Evolutionary conservation across 2,888 invertebrate genomes (phyloP), one percentile per base, ranked within the genome.

Genomic region (Brenthis daphne): DNA sequence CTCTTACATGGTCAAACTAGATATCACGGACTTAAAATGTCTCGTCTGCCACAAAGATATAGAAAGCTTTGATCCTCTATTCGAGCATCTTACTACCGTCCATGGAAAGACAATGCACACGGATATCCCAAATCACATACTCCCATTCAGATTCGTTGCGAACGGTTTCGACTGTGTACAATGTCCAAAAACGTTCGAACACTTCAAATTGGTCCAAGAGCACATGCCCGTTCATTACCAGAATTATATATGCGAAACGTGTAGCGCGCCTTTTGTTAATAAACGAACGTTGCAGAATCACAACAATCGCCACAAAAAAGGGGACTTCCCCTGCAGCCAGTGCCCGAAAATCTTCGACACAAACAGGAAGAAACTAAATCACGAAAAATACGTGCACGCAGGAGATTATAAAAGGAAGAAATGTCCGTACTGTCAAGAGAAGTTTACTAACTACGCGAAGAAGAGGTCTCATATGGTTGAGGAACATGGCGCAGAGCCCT

Each of bases 301-400:
- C 71, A 77, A 63, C 20, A 75, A 73, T 4, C 76, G 77, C 5
- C 86, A 86, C 24, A 77, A 75, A 16, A 80, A 74, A 8, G 85
- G 83, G 0, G 67, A 64, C 0, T 80, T 75, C 63, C 71, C 73
- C 1, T 93, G 92, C 68, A 82, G 82, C 4, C 80, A 76, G 50
- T 93, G 93, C 67, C 79, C 83, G 0, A 89, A 90, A 73, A 76
- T 86, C 0, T 91, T 85, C 51, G 78, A 84, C 1, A 89, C 88
- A 0, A 79, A 79, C 54, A 78, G 83, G 8, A 89, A 87, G n/a
- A 80, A 87, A 54, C 82, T 84, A 57, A 77, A 84, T 0, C 92
- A 93, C 58, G 86, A 86, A 66, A 81, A 82, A 47, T 73, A 85
- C 0, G 91, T 92, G 0, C 92, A 89, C 48, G 76, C 81, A 1